Base-by-base conservation (phyloP, 1,140 invertebrate species). In the Hyles vespertilio region DNA sequence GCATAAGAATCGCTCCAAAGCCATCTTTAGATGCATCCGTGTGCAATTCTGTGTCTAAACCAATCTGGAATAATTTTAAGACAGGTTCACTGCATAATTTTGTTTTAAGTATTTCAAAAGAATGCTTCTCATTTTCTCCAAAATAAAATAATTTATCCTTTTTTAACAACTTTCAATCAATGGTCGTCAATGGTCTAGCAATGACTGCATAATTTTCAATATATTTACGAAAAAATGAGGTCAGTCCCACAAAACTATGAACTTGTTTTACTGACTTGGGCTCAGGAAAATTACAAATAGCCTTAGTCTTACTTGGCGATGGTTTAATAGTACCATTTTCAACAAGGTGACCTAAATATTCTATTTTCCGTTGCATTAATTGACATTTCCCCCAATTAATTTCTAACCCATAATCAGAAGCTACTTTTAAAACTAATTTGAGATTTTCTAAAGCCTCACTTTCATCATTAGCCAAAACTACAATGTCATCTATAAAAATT, bases 371-470 rank as follows among this genome's bases (percentile, higher is more conserved):
- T 65, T 57, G 6, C 80, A 84, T 36, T 60, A 86, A 78, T 33
- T 71, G 57, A 51, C 76, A 81, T 63, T 86, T 88, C 50, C 80
- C 77, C 69, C 66, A 64, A 22, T 79, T 80, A 10, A 85, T 67
- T 52, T 72, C 61, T 45, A 87, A 64, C 8, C 72, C 79, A 65
- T 78, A 77, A 5, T 80, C 57, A 3, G 53, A 60, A 11, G 79
- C 68, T 6, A 61, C 53, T 9, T 59, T 32, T 10, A 84, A 56
- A 34, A 80, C 73, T 49, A 55, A 46, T 56, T 63, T 55, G 22
- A 77, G 56, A 53, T 66, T 67, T 49, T 34, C 11, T 10, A 72
- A 9, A 9, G 52, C 66, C 10, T 71, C 58, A 32, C 51, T 10
- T 40, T 70, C 62, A 59, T 63, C 50, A 50, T 46, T 36, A 2